Conservation (phyloP, 2,113 vertebrate species). For the Climacteris rufus region DNA sequence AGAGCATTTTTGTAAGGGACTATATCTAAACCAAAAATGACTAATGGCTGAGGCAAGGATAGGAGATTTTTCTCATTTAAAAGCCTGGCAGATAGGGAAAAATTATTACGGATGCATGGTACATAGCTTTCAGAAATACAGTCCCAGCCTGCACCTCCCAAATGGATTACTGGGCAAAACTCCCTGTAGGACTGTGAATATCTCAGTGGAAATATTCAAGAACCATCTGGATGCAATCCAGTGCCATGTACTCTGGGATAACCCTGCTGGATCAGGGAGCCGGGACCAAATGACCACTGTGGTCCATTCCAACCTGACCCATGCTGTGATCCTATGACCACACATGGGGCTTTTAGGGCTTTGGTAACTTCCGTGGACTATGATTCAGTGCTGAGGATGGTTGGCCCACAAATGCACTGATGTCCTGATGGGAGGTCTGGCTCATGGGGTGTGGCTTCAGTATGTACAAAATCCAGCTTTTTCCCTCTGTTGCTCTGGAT, state of each 20-base stretch:
- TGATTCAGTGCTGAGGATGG: fast-evolving
- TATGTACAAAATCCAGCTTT: not conserved
- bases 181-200: not conserved
- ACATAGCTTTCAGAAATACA: not conserved
- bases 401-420: not conserved
- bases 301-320: not conserved
- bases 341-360: not conserved
- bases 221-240: not conserved
- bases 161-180: not conserved
- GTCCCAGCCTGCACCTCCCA: not conserved
- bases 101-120: fast-evolving
- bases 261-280: not conserved
- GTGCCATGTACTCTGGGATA: not conserved
- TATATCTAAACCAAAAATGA: not conserved
- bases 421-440: not conserved
- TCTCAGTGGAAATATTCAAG: not conserved
- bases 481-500: not conserved
- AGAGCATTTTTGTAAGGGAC: not conserved
- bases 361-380: not conserved
- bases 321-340: not conserved
- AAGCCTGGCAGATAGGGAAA: not conserved
- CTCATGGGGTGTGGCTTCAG: not conserved
- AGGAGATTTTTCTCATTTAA: not conserved
- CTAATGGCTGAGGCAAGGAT: not conserved
- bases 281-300: not conserved